Evolutionary conservation across 2,888 invertebrate species (phyloP), one percentile per base, ranked within the genome.

Genomic region (Caenorhabditis sp.): DNA sequence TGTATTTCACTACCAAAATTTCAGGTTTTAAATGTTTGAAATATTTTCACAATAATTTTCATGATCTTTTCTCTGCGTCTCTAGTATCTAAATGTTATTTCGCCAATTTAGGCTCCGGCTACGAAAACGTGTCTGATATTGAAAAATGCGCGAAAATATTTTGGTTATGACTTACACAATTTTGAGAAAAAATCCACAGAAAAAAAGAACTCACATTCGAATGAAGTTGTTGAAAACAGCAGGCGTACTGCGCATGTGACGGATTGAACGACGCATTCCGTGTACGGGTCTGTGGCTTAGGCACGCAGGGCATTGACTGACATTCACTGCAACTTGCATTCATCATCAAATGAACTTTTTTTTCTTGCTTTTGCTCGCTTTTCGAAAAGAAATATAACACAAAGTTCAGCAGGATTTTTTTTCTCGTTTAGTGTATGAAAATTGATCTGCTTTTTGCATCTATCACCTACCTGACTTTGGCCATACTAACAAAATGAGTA

Each of bases 221-320:
- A 60, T 81, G 81, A 21, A 81, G 57, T 58, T 77, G 77, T 53
- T 81, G 79, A 58, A 78, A 79, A 59, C 81, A 81, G 62, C 79
- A 81, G 6, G 79, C 70, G 67, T 81, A 81, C 55, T 79, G 77
- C 17, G 76, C 78, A 55, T 79, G 75, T 0, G 70, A 59, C 23
- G 81, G 81, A 60, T 81, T 79, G 79, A 81, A 81, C 49, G 67
- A 69, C 51, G 76, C 70, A 58, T 70, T 73, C 12, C 70, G 63
- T 54, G 72, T 58, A 53, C 69, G 67, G 59, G 62, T 58, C 65
- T 69, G 68, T 37, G 75, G 69, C 24, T 67, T 75, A 67, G 75
- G 75, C 59, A 75, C 75, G 68, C 75, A 75, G 69, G 75, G 75
- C 75, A 75, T 75, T 66, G 74, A 69, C 64, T 67, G 69, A 75